Base-by-base conservation (phyloP, 2,888 invertebrate genomes). In the Macrosiphum euphorbiae region DNA sequence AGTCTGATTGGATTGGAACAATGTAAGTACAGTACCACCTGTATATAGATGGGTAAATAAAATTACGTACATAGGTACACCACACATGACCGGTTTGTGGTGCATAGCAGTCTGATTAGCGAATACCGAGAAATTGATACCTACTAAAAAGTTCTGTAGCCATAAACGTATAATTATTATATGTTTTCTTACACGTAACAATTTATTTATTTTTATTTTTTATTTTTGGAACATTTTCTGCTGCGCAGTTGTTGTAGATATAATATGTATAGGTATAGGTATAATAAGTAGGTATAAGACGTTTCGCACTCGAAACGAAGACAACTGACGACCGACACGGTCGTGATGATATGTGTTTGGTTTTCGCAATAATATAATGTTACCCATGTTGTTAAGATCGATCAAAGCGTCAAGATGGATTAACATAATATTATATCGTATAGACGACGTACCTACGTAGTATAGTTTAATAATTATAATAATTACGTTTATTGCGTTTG, bases 121-220 rank as follows among this genome's bases (percentile, higher is more conserved):
- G 55, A 8, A 88, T 88, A 16, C 44, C 28, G 58, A 44, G 44
- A 86, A 44, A 86, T 44, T 47, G 3, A 86, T 44, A 41, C 85
- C 24, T 26, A 85, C 24, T 44, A 44, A 52, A 26, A 35, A 35
- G 52, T 35, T 35, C 50, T 50, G 1, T 50, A 16, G 7, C 86
- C 47, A 28, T 87, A 47, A 88, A 88, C 87, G 87, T 88, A 35
- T 88, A 88, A 88, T 52, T 50, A 52, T 35, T 50, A 10, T 52
- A 35, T 35, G 35, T 35, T 41, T 67, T 67, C n/a, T n/a, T 16
- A 67, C 67, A 67, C 67, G 35, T 35, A 55, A 16, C 13, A 58
- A 88, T 55, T 55, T 88, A 47, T 41, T 88, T 88, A n/a, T 61
- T n/a, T 28, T 41, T 87, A n/a, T 52, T 55, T 88, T 88, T 88